Evolutionary conservation across 2,113 vertebrate genomes (phyloP), one percentile per base, ranked within the genome.

Genomic region (Tragulus kanchil): DNA sequence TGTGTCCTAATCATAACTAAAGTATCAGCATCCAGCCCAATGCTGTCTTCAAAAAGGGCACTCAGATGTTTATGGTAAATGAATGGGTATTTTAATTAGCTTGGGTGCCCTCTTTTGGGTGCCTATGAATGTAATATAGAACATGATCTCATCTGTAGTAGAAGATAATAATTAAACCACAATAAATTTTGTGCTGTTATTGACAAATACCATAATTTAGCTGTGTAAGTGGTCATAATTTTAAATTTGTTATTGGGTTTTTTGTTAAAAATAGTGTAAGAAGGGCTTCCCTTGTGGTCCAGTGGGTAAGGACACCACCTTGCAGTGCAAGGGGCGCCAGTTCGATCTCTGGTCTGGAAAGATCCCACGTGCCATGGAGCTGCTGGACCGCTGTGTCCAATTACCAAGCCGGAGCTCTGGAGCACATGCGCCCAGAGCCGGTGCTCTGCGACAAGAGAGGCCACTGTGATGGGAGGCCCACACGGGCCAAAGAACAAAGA

Each of bases 131-230:
- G 8, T 73, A 15, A 25, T 62, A 65, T 45, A 42, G 71, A 90
- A 58, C 23, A 45, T 75, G 61, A 93, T 62, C 31, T 95, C 85
- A 31, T 69, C 93, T 59, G 65, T 67, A 89, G 58, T 45, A 96
- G 81, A 92, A 67, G 67, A 79, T 36, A 92, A 89, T 56, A 26
- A 81, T 50, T 42, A 83, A 78, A 3, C 14, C 61, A 45, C 6
- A 73, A 52, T 52, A 19, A 69, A 83, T 95, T 86, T 93, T 94
- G 19, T 89, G 50, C 48, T 69, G 5, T 62, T 71, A 58, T 86
- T 89, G 61, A 26, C 0, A 64, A 93, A 84, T 89, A 52, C 21
- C 28, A 48, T 36, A 17, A 75, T 73, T 94, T 87, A 94, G 58
- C n/a, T 67, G 3, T 86, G 16, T 89, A 87, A 79, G 50, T 48